Evolutionary conservation across 2,113 vertebrate species (phyloP).

Genomic region (Orthonyx spaldingii): DNA sequence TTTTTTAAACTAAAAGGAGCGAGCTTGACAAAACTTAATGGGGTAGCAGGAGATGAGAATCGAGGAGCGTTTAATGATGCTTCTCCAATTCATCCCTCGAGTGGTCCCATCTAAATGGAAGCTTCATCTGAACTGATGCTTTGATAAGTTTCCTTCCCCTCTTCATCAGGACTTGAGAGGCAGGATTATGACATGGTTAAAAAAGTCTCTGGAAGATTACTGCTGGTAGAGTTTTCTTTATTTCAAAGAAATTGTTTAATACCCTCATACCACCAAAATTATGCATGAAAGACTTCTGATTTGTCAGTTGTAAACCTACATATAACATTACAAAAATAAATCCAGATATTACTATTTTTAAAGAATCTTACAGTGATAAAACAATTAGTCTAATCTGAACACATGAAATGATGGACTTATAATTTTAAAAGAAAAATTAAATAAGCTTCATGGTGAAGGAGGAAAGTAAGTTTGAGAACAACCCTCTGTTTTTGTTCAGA

Average conservation of each 20-base stretch:
- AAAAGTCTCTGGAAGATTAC: background rate
- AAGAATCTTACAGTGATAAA: background rate
- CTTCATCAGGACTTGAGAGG: background rate
- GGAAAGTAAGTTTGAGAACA: background rate
- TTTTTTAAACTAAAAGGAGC: background rate
- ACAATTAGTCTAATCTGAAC: background rate
- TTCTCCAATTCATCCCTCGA: background rate
- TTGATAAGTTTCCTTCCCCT: background rate
- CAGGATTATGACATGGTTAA: background rate
- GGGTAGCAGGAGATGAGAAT: background rate
- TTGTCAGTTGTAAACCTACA: background rate
- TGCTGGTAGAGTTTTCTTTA: background rate
- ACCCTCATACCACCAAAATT: background rate
- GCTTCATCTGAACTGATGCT: background rate
- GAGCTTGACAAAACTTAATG: background rate
- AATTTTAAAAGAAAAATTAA: background rate
- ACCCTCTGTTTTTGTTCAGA: background rate
- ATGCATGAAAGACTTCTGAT: background rate
- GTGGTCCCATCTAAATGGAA: background rate
- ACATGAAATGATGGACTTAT: background rate
- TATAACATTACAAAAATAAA: background rate
- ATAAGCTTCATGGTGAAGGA: background rate
- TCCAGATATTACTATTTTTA: background rate
- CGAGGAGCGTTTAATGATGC: background rate
- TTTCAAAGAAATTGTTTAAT: background rate